Conservation (phyloP, 2,797 vertebrate species). For the Uromys caudimaculatus region DNA sequence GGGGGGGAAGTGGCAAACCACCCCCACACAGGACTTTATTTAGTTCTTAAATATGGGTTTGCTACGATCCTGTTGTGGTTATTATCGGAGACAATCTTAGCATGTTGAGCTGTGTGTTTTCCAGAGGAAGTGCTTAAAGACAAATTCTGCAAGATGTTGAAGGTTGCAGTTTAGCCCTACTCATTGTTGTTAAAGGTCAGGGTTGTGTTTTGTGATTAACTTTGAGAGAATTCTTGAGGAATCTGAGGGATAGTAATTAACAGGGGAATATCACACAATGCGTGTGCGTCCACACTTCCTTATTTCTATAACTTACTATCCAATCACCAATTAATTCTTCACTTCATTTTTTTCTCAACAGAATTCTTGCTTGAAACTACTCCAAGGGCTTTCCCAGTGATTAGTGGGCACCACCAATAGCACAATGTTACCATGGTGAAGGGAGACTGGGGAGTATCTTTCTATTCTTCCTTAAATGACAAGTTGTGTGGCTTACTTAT, state of each 20-base stretch:
- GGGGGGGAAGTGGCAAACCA: conserved; percentile 84
- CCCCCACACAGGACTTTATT: conserved; percentile 83
- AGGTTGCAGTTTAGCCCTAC: conserved; percentile 65
- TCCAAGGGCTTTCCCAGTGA: background rate
- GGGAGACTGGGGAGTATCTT: conserved; percentile 39
- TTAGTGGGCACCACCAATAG: conserved; percentile 35
- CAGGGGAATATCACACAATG: background rate
- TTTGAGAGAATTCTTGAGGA: conserved; percentile 62
- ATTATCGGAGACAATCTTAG: conserved; percentile 77
- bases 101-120: conserved; percentile 76
- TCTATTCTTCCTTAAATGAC: conserved; percentile 59
- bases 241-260: conserved; percentile 68
- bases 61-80: conserved; percentile 78
- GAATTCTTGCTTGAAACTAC: conserved; percentile 71
- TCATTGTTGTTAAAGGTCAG: conserved; percentile 70
- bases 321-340: conserved; percentile 56
- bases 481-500: conserved; percentile 6
- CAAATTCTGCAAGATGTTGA: conserved; percentile 69
- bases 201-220: conserved; percentile 66
- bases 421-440: conserved; percentile 60
- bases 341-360: conserved; percentile 74
- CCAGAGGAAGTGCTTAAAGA: conserved; percentile 75
- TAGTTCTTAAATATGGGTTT: conserved; percentile 81
- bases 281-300: conserved; percentile 15
- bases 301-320: conserved; percentile 35